Conservation (phyloP, 2,888 invertebrate species). For the Vanessa cardui region DNA sequence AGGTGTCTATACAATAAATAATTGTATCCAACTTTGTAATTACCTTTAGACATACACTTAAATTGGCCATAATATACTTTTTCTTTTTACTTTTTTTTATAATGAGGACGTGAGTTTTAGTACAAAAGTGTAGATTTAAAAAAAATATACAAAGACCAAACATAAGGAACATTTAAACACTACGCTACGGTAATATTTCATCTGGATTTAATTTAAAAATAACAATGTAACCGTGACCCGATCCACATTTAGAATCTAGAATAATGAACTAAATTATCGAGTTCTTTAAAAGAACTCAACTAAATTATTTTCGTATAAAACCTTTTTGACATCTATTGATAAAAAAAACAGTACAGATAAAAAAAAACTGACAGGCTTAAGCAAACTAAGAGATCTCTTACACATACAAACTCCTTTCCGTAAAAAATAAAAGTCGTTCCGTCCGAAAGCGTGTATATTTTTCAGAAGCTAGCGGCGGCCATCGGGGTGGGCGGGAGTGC, state of each 20-base stretch:
- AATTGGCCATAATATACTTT: no score
- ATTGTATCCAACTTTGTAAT: no score
- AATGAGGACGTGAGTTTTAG: no score
- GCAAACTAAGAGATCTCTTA: slow-evolving; percentile 5
- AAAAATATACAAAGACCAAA: background rate
- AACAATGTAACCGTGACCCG: slow-evolving; percentile 25
- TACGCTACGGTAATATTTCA: slow-evolving; percentile 16
- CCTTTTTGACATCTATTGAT: background rate
- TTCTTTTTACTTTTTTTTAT: no score
- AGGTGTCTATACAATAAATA: no score
- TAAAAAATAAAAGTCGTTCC: slow-evolving; percentile 49
- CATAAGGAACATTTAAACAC: slow-evolving; percentile 1
- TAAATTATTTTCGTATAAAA: background rate
- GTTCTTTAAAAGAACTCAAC: background rate
- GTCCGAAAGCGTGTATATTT: slow-evolving; percentile 77
- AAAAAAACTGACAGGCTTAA: slow-evolving; percentile 12
- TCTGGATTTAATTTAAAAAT: slow-evolving; percentile 22
- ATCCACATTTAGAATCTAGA: slow-evolving; percentile 18
- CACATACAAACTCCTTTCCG: slow-evolving; percentile 16
- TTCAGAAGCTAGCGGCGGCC: slow-evolving; percentile 76
- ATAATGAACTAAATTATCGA: slow-evolving; percentile 20
- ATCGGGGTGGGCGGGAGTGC: slow-evolving; percentile 57
- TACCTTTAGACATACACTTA: no score
- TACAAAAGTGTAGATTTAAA: background rate
- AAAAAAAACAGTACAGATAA: background rate